A percentile compares a stretch with the other conserved stretches of the same genome.
These are phyloP conservation scores for Sapayoa aenigma DNA, from an alignment of 2,113 vertebrate genomes.

Conservation along the genomic window DNA sequence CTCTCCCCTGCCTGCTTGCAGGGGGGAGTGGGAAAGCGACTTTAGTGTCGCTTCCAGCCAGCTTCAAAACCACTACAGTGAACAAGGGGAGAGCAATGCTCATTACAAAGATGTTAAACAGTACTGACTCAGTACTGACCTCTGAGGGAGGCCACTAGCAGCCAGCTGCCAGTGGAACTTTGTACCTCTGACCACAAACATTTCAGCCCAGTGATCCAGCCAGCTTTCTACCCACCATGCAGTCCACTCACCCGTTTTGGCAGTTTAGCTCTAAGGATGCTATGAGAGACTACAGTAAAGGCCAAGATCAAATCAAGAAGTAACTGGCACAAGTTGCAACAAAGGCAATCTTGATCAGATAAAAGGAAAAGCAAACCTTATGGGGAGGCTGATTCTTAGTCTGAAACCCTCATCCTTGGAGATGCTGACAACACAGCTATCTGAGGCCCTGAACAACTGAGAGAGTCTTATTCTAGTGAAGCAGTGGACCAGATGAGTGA, in stretches of 20 bases:
- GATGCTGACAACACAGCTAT: background rate
- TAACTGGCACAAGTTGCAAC: background rate
- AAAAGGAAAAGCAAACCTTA: background rate
- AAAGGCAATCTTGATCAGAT: background rate
- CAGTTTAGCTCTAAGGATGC: background rate
- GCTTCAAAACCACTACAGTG: no score
- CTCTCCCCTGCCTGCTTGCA: no score
- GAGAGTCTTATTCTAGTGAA: background rate
- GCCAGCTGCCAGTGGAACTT: background rate
- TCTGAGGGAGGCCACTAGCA: background rate
- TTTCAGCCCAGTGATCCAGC: background rate
- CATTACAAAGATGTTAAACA: background rate
- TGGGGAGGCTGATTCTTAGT: background rate
- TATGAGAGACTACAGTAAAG: background rate
- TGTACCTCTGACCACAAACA: background rate
- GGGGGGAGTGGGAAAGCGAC: no score
- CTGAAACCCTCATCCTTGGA: background rate
- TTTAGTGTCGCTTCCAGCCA: no score
- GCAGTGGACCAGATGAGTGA: background rate
- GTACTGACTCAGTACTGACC: background rate
- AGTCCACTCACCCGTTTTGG: background rate
- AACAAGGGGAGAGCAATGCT: background rate
- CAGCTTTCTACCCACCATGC: background rate
- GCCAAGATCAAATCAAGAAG: background rate
- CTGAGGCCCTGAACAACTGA: background rate